Evolutionary conservation across 2,113 vertebrate species (phyloP).

Genomic region (Jacana jacana): DNA sequence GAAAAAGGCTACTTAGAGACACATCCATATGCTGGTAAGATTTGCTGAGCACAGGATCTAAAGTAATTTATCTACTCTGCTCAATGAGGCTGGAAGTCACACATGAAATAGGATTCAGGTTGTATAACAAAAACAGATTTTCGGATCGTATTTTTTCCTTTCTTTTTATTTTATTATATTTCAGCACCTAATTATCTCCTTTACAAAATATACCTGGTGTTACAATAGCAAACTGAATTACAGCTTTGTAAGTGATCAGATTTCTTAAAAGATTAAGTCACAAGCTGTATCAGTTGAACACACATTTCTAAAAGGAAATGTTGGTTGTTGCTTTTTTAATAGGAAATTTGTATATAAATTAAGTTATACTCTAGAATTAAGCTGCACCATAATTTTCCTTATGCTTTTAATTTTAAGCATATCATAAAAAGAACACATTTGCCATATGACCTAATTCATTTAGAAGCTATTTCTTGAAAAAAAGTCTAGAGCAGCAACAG

Average conservation of each 20-base stretch:
- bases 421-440: not conserved
- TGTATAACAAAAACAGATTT: not conserved
- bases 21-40: not conserved
- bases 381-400: not conserved
- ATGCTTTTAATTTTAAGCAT: constrained; percentile 31
- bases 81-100: not conserved
- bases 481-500: constrained; percentile 18
- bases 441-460: constrained; percentile 28
- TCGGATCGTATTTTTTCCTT: not conserved
- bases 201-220: not conserved
- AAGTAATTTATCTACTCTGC: not conserved
- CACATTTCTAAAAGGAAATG: not conserved
- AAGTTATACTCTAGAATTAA: not conserved
- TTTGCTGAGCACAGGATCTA: not conserved
- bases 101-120: not conserved
- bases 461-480: constrained; percentile 21
- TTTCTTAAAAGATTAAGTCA: not conserved
- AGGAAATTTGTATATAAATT: not conserved
- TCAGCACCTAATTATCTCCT: not conserved
- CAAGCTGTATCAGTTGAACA: not conserved
- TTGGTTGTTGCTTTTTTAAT: not conserved
- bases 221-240: constrained; percentile 14
- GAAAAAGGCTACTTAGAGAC: not conserved
- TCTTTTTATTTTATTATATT: not conserved
- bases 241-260: not conserved